Base-by-base conservation (phyloP, 1,140 invertebrate genomes). In the Formica selysi region DNA sequence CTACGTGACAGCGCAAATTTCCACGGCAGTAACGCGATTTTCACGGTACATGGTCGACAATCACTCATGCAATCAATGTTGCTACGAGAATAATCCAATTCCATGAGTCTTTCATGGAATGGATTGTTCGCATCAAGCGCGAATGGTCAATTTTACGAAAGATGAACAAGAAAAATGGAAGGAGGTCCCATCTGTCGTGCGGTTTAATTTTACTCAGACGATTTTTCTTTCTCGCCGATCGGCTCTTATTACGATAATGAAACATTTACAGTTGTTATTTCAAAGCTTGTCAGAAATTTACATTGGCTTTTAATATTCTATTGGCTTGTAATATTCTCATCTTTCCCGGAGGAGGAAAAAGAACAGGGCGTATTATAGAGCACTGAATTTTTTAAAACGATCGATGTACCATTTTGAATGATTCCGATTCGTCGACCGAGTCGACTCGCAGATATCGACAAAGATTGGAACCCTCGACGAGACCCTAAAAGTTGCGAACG, bases 41-140 rank as follows among this genome's bases (percentile, higher is more conserved):
- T 71, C 79, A 59, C 68, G 68, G 67, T 61, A 48, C 68, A 41
- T 11, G 16, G 65, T 13, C 51, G 62, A 41, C 68, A 73, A 83
- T 83, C 79, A 36, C 22, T 83, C 68, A 61, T 83, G 29, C 54
- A 83, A 73, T 74, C 79, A 73, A 29, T 57, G 79, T 74, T 48
- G 54, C 79, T 61, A 48, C 38, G 26, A 36, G n/a, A 83, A 83
- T 83, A 83, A 83, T 83, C n/a, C 68, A 11, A 38, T 73, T 83
- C n/a, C 38, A 44, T 54, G 54, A 19, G 7, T 32, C 22, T 32
- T 41, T 57, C 5, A 54, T 38, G 7, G 38, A 41, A 29, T 22
- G 7, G 38, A 74, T 38, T 38, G 19, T 79, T 67, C 62, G 29
- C 22, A 19, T 57, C 41, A 67, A 36, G 19, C 32, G 48, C 26